Base-by-base conservation (phyloP, 2,797 vertebrate genomes). In the Rousettus madagascariensis region DNA sequence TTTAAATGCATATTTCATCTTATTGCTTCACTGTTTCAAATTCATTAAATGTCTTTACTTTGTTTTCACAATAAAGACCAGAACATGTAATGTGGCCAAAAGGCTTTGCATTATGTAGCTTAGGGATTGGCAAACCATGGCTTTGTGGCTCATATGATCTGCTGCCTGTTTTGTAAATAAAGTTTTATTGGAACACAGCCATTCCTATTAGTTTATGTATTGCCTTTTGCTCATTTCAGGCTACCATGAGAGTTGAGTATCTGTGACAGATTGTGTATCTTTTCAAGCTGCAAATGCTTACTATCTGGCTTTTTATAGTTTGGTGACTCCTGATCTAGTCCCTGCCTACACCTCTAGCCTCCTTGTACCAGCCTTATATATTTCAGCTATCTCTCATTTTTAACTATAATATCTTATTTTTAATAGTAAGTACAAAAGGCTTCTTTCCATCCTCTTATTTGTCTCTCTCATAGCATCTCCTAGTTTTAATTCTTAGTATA, bases 31-130 rank as follows among this genome's bases (percentile, higher is more conserved):
- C 1, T 79, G 22, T 24, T 38, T 94, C 17, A 90, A 5, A 61
- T 57, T 59, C 55, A 66, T 77, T 84, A 61, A 86, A 17, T 75
- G 15, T 16, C 68, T 94, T 95, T 36, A 36, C 33, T 91, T 91
- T 28, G 28, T 91, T 88, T 30, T 90, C 55, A 88, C 66, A 19
- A 33, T 90, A 61, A 78, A 95, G 74, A 68, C 15, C 61, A 92
- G 51, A 83, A 53, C 43, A 74, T 82, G 78, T 79, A 90, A 74
- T 19, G 19, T 84, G 36, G 55, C 77, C n/a, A 49, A 75, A 95
- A 53, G 46, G 22, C 59, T 36, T 9, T 69, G 53, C 1, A 41
- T 82, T 43, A 15, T 63, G n/a, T 90, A 36, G 12, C 30, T 3
- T 71, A 16, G 26, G 41, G 38, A 9, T 28, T 46, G 22, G 30